Conservation (phyloP, 2,797 vertebrate species). For the Steatocranus sp. region DNA sequence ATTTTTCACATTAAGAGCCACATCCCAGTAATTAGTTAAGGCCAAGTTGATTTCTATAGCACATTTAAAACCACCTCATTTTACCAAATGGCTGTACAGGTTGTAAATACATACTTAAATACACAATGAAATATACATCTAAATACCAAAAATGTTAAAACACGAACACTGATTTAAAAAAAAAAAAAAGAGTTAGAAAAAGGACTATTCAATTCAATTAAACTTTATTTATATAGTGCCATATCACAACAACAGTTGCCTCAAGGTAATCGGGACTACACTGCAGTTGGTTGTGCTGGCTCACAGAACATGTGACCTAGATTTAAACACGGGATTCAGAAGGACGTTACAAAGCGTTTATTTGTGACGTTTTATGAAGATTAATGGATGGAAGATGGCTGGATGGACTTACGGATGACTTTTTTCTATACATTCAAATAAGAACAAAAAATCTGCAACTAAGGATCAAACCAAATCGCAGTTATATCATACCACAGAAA, state of each 20-base stretch:
- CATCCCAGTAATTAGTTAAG: background rate
- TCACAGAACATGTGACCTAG: background rate
- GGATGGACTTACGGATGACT: background rate
- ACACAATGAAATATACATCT: background rate
- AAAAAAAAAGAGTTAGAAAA: rapidly evolving
- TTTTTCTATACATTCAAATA: background rate
- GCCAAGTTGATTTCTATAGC: background rate
- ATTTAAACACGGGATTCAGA: background rate
- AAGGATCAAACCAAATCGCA: background rate
- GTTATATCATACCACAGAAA: background rate
- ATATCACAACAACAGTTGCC: background rate
- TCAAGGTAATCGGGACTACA: background rate
- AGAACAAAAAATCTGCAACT: background rate
- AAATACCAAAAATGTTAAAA: background rate
- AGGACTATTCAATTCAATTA: background rate
- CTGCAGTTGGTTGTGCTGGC: background rate
- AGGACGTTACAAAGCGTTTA: background rate
- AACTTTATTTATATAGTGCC: background rate
- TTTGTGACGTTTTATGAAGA: background rate
- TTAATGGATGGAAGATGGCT: background rate
- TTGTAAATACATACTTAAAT: background rate
- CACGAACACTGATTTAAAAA: background rate
- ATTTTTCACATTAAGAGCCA: background rate
- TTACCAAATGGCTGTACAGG: background rate
- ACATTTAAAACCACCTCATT: background rate